Evolutionary conservation across 2,888 invertebrate species (phyloP).

Genomic region (Notocelia uddmanniana): DNA sequence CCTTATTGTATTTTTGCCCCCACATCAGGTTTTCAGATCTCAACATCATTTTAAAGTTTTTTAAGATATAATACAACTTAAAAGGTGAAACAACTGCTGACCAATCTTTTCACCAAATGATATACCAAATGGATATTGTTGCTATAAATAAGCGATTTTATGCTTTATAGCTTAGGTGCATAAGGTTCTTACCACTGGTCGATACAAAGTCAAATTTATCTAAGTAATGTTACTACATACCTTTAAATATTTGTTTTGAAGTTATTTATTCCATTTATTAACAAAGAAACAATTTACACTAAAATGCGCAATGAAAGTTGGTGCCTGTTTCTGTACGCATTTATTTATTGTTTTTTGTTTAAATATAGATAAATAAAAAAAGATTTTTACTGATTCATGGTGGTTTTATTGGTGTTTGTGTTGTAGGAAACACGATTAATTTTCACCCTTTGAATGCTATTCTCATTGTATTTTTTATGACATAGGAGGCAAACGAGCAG

Average conservation of each 20-base stretch:
- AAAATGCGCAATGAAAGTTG: conserved; percentile 12
- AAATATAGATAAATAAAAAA: conserved; percentile 39
- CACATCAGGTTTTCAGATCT: too few relatives aligned
- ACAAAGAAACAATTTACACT: background rate
- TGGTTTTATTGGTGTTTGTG: conserved; percentile 19
- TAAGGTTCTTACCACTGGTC: conserved; percentile 17
- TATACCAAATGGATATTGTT: conserved; percentile 16
- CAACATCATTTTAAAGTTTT: too few relatives aligned
- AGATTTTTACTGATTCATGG: conserved; percentile 33
- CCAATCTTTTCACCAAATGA: background rate
- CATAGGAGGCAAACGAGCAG: too few relatives aligned
- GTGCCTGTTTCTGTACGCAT: conserved; percentile 44
- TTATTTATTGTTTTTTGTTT: conserved; percentile 46
- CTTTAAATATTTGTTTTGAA: conserved; percentile 3
- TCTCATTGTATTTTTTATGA: too few relatives aligned
- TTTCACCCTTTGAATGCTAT: background rate
- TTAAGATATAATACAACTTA: too few relatives aligned
- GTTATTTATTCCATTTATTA: conserved; percentile 16
- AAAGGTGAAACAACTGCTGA: too few relatives aligned
- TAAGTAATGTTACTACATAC: background rate
- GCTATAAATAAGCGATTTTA: conserved; percentile 15
- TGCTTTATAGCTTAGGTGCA: background rate
- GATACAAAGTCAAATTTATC: conserved; percentile 13
- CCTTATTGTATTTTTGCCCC: too few relatives aligned
- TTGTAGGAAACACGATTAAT: background rate